Conservation (phyloP, 2,113 vertebrate species). For the Apaloderma vittatum region DNA sequence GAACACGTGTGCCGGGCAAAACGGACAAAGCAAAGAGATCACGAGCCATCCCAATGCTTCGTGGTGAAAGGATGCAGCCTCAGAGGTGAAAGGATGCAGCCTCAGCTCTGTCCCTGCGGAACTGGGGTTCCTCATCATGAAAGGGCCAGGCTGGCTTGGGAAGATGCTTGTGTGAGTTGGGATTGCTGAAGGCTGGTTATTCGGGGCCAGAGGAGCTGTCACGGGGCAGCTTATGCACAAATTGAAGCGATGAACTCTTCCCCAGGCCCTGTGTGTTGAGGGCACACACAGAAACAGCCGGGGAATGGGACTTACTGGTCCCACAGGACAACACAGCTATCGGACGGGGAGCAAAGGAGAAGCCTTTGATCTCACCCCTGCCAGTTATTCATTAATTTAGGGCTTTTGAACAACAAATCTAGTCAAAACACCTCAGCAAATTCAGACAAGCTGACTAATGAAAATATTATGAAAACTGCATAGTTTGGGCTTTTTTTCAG, state of each 20-base stretch:
- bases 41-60: rapidly evolving
- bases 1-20: background rate
- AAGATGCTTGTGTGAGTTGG: rapidly evolving
- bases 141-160: background rate
- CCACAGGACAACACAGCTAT: rapidly evolving
- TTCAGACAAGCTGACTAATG: background rate
- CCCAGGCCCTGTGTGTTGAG: rapidly evolving
- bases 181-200: background rate
- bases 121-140: background rate
- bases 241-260: rapidly evolving
- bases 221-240: background rate
- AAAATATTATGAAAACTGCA: background rate
- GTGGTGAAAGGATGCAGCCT: background rate
- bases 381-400: background rate
- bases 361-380: background rate
- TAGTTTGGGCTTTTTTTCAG: background rate
- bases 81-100: background rate
- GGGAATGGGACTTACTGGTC: background rate
- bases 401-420: background rate
- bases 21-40: background rate
- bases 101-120: background rate
- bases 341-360: rapidly evolving
- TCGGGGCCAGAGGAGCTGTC: background rate
- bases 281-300: background rate
- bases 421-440: background rate